phyloP scores from a whole-genome alignment of 2,113 vertebrate species.

The Fukomys damarensis region DNA sequence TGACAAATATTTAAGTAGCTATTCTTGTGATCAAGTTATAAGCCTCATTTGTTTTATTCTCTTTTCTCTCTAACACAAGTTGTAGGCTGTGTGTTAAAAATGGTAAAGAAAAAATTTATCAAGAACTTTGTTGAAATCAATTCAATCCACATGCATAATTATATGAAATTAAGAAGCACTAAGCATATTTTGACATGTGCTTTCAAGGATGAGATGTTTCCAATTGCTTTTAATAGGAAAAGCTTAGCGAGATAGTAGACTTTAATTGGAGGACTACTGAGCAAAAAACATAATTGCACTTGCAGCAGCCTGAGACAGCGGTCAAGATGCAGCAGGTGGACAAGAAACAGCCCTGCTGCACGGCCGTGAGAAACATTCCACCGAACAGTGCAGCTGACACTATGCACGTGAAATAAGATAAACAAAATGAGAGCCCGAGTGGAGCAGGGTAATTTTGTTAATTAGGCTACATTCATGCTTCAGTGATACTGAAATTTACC shows the following conservation, averaged over 20 bases:
- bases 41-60: background rate
- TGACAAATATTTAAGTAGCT: background rate
- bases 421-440: background rate
- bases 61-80: background rate
- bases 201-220: background rate
- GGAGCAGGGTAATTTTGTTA: conserved; percentile 24
- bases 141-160: background rate
- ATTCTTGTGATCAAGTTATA: background rate
- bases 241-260: background rate
- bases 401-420: background rate
- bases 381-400: background rate
- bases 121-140: conserved; percentile 46
- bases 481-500: background rate
- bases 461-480: conserved; percentile 47
- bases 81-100: background rate
- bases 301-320: background rate
- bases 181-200: background rate
- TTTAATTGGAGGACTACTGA: conserved; percentile 57
- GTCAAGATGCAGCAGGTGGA: conserved; percentile 42
- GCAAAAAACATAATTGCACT: background rate
- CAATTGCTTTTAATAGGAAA: background rate
- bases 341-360: background rate
- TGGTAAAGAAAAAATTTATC: background rate
- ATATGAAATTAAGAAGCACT: conserved; percentile 11
- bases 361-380: background rate